Percentiles rank a stretch among this genome's conserved stretches.
phyloP scores from a whole-genome alignment of 2,113 vertebrate genomes.

The Camelus bactrianus region DNA sequence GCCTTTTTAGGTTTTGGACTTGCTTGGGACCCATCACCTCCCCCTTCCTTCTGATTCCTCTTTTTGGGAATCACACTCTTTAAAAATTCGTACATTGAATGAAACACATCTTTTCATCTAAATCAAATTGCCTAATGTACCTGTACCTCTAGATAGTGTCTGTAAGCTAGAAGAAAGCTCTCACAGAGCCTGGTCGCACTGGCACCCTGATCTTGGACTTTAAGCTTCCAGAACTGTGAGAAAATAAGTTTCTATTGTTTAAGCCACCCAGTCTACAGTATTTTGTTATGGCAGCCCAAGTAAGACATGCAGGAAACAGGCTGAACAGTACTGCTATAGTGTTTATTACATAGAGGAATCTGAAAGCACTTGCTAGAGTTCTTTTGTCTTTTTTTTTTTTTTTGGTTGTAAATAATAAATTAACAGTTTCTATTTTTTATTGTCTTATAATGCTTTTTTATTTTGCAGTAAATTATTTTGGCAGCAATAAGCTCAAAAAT shows the following conservation, averaged over 20 bases:
- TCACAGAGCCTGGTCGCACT: neutral
- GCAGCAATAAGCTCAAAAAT: conserved; percentile 29
- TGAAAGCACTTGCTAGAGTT: neutral
- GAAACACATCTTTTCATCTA: neutral
- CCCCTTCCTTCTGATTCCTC: neutral
- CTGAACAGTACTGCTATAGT: neutral
- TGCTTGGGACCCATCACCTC: neutral
- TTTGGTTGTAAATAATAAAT: neutral
- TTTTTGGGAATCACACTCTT: neutral
- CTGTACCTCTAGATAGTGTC: neutral
- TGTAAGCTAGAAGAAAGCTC: neutral
- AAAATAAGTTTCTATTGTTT: neutral
- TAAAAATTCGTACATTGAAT: neutral
- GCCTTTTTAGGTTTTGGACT: neutral
- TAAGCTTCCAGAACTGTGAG: neutral
- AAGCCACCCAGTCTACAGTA: neutral
- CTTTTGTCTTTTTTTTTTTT: neutral
- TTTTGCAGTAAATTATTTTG: conserved; percentile 49
- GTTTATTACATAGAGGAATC: neutral
- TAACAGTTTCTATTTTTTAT: conserved; percentile 2
- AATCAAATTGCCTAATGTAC: neutral
- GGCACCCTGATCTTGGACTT: neutral
- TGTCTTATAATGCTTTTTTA: neutral
- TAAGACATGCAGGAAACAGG: neutral
- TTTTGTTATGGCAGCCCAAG: neutral